These are phyloP conservation scores for Strix uralensis DNA, from an alignment of 2,113 vertebrate genomes.

Conservation along the genomic window DNA sequence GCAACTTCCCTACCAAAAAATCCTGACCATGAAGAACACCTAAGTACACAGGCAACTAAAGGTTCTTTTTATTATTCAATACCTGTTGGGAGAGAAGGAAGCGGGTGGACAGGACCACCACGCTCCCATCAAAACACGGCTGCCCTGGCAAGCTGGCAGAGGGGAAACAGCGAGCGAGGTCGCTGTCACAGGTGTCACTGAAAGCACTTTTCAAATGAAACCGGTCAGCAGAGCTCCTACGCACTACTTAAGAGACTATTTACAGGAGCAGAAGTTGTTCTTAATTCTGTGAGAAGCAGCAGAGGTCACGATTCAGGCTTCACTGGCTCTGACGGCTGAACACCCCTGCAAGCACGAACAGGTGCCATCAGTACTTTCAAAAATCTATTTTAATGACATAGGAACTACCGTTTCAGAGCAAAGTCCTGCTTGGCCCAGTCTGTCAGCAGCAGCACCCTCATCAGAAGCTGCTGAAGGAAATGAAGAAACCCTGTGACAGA, in stretches of 20 bases:
- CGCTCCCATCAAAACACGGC: not conserved
- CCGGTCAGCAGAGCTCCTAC: slow-evolving; percentile 1
- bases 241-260: slow-evolving; percentile 34
- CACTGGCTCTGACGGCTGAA: not conserved
- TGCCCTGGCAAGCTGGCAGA: not conserved
- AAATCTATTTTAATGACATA: not conserved
- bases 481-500: not conserved
- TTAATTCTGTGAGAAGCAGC: not conserved
- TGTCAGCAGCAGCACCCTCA: not conserved
- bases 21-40: not conserved
- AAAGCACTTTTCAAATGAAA: not conserved
- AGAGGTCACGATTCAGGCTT: not conserved
- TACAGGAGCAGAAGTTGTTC: slow-evolving; percentile 36
- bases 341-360: not conserved
- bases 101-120: not conserved
- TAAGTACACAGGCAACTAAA: not conserved
- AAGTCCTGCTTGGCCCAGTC: not conserved
- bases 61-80: not conserved
- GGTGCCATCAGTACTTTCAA: not conserved
- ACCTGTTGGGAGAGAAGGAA: not conserved
- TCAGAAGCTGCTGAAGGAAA: not conserved
- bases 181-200: not conserved
- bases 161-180: not conserved
- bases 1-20: not conserved
- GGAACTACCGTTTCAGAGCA: not conserved